phyloP scores from a whole-genome alignment of 2,888 invertebrate genomes.

The Euzetes globulus region DNA sequence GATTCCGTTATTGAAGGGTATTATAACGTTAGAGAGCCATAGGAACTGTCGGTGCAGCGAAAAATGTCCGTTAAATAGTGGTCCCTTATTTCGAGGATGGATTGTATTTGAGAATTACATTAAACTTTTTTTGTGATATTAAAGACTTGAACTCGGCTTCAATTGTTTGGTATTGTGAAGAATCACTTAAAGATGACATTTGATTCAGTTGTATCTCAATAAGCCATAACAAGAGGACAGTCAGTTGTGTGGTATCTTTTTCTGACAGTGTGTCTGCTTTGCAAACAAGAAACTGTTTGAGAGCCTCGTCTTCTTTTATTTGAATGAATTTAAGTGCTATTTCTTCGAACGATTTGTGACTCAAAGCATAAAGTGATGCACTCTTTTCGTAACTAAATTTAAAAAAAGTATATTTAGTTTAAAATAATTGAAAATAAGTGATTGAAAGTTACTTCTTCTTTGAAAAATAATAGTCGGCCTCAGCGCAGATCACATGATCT shows the following conservation, averaged over 20 bases:
- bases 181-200: conserved; percentile 60
- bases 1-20: too few species aligned
- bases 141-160: conserved; percentile 73
- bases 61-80: too few species aligned
- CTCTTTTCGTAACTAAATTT: conserved; percentile 59
- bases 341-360: conserved; percentile 86
- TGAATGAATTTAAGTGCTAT: conserved; percentile 83
- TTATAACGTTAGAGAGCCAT: too few species aligned
- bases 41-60: too few species aligned
- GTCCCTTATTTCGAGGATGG: conserved; percentile 32
- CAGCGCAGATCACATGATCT: conserved; percentile 34
- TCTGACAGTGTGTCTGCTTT: conserved; percentile 62
- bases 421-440: not conserved
- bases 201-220: conserved; percentile 84
- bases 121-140: conserved; percentile 61
- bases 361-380: conserved; percentile 80
- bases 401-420: not conserved
- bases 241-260: conserved; percentile 74
- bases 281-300: conserved; percentile 75
- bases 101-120: conserved; percentile 47
- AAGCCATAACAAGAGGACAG: conserved; percentile 90
- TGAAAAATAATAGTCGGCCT: conserved; percentile 36
- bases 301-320: conserved; percentile 68
- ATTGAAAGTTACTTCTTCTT: conserved; percentile 13
- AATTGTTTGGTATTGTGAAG: conserved; percentile 54